Base-by-base conservation (phyloP, 23 tunicate species). In the Diplosoma virens region DNA sequence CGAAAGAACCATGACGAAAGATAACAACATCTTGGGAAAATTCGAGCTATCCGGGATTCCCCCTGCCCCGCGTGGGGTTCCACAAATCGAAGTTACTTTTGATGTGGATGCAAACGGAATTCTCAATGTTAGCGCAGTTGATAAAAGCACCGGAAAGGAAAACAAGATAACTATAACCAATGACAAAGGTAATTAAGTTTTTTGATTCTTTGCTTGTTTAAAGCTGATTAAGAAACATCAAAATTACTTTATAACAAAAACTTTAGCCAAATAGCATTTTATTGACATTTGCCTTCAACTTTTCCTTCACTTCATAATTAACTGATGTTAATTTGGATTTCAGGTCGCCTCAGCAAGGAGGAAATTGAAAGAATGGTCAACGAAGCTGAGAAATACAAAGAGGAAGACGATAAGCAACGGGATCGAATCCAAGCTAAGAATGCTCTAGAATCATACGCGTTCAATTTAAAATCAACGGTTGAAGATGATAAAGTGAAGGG, bases 121-220 rank as follows among this genome's bases (percentile, higher is more conserved):
- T 63, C 64, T 94, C 83, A 94, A 94, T 66, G 98, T 94, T 17
- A 61, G 95, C 28, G 98, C 98, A 37, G 77, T 64, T 2, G 94
- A 94, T 82, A 94, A 87, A 81, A 81, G 89, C 79, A 94, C 94
- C 4, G 95, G 98, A 31, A 87, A 81, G 30, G 98, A 87, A 59
- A 94, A 94, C 77, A 94, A 87, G 73, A 94, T 94, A 23, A 94
- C 98, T 22, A 94, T 94, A 73, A 94, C 94, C 58, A 94, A 94
- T 61, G 98, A 94, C 82, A 94, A 94, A 71, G 98, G 94, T 79
- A n/a, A n/a, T n/a, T n/a, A n/a, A n/a, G n/a, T n/a, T n/a, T n/a
- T n/a, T n/a, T n/a, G n/a, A n/a, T n/a, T n/a, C n/a, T n/a, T n/a
- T n/a, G n/a, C n/a, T n/a, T n/a, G n/a, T n/a, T n/a, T n/a, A n/a